Evolutionary conservation across 2,888 invertebrate genomes (phyloP).

Genomic region (Dromius quadrimaculatus): DNA sequence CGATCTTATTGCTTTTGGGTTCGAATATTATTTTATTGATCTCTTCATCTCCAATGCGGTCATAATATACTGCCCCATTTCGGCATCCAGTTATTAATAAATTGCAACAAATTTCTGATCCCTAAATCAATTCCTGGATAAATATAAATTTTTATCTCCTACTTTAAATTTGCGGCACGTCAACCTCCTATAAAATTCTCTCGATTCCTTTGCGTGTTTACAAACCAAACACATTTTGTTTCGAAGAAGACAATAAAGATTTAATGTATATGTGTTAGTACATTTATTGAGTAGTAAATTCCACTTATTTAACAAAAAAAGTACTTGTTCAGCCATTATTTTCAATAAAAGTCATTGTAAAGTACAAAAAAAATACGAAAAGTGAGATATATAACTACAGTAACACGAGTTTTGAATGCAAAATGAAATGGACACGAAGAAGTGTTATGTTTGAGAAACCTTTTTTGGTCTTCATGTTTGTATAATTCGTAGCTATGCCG

Average conservation of each 20-base stretch:
- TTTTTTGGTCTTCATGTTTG: too few relatives aligned
- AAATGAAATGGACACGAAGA: conserved; percentile 20
- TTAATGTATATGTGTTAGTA: conserved; percentile 24
- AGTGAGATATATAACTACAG: conserved; percentile 29
- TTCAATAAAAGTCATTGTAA: conserved; percentile 38
- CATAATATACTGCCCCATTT: too few relatives aligned
- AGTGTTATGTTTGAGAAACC: too few relatives aligned
- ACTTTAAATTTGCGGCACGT: background rate
- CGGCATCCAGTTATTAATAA: too few relatives aligned
- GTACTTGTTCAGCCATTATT: conserved; percentile 26
- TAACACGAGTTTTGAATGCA: conserved; percentile 22
- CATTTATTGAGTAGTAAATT: conserved; percentile 40
- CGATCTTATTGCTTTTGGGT: too few relatives aligned
- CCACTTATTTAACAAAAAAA: conserved; percentile 38
- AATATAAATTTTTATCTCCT: too few relatives aligned
- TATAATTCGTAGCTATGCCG: too few relatives aligned
- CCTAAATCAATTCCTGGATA: too few relatives aligned
- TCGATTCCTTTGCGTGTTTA: background rate
- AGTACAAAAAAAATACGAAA: conserved; percentile 18
- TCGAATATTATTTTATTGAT: too few relatives aligned
- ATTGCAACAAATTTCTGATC: too few relatives aligned
- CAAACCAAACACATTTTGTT: background rate
- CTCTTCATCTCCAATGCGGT: too few relatives aligned
- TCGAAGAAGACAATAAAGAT: conserved; percentile 25
- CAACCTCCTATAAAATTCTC: too few relatives aligned